These are phyloP conservation scores for Chalcosyrphus nemorum DNA, from an alignment of 2,888 invertebrate species.

Conservation along the genomic window DNA sequence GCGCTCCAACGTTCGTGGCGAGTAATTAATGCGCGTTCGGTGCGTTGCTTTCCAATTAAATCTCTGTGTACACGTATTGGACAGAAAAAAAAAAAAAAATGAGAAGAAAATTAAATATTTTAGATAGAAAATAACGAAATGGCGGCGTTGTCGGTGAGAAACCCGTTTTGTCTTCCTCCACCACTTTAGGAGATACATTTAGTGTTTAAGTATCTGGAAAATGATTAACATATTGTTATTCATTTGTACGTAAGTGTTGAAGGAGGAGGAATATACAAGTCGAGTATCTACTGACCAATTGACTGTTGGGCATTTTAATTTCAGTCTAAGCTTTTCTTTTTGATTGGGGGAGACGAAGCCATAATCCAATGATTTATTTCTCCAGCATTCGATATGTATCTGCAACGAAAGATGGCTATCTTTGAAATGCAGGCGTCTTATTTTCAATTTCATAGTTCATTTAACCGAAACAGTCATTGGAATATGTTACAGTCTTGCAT, in stretches of 20 bases:
- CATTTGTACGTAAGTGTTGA: not conserved
- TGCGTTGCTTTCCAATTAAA: slow-evolving; percentile 65
- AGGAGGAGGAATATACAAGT: not conserved
- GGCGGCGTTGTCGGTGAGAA: slow-evolving; percentile 3
- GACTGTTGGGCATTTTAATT: slow-evolving; percentile 24
- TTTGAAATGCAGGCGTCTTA: slow-evolving; percentile 37
- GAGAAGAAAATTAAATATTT: slow-evolving; percentile 59
- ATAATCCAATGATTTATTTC: slow-evolving; percentile 54
- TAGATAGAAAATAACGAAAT: not conserved
- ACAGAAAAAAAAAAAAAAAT: too few relatives aligned
- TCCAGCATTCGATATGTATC: not conserved
- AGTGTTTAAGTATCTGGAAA: slow-evolving; percentile 35
- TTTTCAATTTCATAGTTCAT: slow-evolving; percentile 72
- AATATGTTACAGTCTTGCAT: slow-evolving; percentile 12
- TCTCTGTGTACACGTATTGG: slow-evolving; percentile 26
- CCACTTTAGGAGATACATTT: not conserved
- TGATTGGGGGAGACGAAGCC: not conserved
- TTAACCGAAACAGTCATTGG: slow-evolving; percentile 64
- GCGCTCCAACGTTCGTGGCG: slow-evolving; percentile 41
- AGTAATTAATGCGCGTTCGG: slow-evolving; percentile 65
- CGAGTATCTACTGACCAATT: slow-evolving; percentile 20
- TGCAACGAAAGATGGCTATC: slow-evolving; percentile 38
- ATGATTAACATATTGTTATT: slow-evolving; percentile 33
- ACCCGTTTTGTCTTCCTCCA: slow-evolving; percentile 15
- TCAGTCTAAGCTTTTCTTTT: not conserved